Conservation (phyloP, 30 jellyfish, hydroid and myxozoan genomes). For the Catostylus mosaicus region DNA sequence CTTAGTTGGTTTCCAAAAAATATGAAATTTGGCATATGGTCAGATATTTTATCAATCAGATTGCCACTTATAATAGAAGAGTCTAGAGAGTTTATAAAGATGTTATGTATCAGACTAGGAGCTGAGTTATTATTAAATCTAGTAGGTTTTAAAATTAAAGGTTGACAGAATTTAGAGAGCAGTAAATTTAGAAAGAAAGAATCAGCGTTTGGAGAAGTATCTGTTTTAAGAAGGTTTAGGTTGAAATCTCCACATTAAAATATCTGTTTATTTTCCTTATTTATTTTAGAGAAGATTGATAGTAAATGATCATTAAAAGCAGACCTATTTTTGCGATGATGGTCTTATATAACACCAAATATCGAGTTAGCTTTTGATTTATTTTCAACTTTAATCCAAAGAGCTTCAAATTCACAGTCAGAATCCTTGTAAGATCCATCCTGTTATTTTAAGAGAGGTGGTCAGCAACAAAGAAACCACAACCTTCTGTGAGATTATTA, state of each 20-base stretch:
- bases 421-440: too few relatives aligned
- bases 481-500: too few relatives aligned
- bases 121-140: conserved; percentile 17
- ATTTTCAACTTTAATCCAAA: conserved; percentile 14
- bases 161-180: conserved; percentile 12
- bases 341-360: conserved; percentile 1
- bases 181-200: background rate
- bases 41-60: background rate
- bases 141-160: conserved; percentile 24
- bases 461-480: too few relatives aligned
- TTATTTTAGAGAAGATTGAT: background rate
- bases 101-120: conserved; percentile 33
- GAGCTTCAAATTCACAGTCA: too few relatives aligned
- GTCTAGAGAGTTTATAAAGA: background rate
- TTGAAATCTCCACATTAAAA: too few relatives aligned
- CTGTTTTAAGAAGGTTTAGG: conserved; percentile 12
- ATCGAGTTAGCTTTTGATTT: background rate
- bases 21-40: too few relatives aligned
- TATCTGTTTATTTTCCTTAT: conserved; percentile 33
- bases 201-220: background rate
- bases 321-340: background rate
- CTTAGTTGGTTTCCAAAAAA: too few relatives aligned
- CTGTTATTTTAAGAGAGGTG: too few relatives aligned
- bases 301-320: conserved; percentile 7
- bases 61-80: background rate